These are phyloP conservation scores for Macheiramphus alcinus DNA, from an alignment of 2,113 vertebrate genomes.

Conservation along the genomic window DNA sequence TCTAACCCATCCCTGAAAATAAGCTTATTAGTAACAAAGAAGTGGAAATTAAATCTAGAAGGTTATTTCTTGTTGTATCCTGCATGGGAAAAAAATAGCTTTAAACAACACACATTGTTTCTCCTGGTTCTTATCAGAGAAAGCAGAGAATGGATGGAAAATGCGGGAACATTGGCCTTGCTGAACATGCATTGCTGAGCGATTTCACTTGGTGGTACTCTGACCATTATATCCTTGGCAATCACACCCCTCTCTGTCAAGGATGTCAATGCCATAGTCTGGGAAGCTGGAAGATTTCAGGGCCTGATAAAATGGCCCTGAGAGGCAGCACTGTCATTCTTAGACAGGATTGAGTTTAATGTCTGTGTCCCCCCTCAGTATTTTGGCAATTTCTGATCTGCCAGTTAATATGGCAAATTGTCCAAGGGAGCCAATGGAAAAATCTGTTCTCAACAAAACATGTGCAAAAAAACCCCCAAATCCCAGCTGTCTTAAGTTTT, in stretches of 20 bases:
- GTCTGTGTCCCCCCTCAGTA: background rate
- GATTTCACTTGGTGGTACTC: background rate
- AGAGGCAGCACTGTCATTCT: background rate
- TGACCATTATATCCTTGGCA: too few relatives aligned
- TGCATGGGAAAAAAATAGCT: background rate
- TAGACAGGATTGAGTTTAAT: background rate
- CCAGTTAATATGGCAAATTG: background rate
- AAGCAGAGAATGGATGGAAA: background rate
- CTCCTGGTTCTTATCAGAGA: background rate
- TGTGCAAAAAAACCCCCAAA: accelerated
- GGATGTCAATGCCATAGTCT: background rate
- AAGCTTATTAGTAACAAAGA: background rate
- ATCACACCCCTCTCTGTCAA: background rate
- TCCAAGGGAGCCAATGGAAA: background rate
- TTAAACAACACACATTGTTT: background rate
- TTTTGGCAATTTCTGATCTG: background rate
- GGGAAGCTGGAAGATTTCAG: background rate
- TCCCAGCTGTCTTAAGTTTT: background rate
- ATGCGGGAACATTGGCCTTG: background rate
- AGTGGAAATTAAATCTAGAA: background rate
- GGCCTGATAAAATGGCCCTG: background rate
- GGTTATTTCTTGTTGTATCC: background rate
- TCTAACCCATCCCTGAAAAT: background rate
- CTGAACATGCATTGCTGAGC: background rate
- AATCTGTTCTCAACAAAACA: background rate